phyloP scores from a whole-genome alignment of 2,113 vertebrate genomes.

The Amphiprion ocellaris region DNA sequence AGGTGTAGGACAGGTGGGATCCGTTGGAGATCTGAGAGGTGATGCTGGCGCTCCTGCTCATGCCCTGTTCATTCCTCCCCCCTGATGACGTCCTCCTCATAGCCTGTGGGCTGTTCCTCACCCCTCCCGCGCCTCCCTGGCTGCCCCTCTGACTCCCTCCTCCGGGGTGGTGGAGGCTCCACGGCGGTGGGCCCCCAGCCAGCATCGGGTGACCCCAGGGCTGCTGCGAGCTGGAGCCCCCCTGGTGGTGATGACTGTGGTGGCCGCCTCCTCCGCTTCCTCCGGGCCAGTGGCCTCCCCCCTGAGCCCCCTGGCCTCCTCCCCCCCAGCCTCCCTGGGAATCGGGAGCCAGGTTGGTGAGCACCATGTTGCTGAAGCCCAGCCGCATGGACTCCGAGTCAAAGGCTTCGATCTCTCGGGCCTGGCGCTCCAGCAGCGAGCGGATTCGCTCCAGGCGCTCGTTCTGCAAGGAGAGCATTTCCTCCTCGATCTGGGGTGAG shows the following conservation, averaged over 20 bases:
- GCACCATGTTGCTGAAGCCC: conserved; percentile 98
- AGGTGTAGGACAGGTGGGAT: conserved; percentile 98
- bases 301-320: conserved; percentile 89
- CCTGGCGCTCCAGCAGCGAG: conserved; percentile 91
- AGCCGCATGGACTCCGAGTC: conserved; percentile 98
- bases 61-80: conserved; percentile 95
- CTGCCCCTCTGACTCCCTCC: conserved; percentile 91
- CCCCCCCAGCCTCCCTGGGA: conserved; percentile 91
- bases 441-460: conserved; percentile 96
- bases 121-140: conserved; percentile 88
- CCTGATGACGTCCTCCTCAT: conserved; percentile 95
- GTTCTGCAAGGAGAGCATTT: conserved; percentile 95
- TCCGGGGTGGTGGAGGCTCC: conserved; percentile 91
- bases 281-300: conserved; percentile 89
- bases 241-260: conserved; percentile 86
- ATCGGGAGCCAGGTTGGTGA: conserved; percentile 79
- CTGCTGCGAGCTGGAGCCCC: conserved; percentile 90
- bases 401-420: conserved; percentile 91
- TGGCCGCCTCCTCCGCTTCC: conserved; percentile 80
- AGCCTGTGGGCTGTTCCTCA: conserved; percentile 97
- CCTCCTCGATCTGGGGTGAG: conserved; percentile 92
- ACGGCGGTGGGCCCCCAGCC: conserved; percentile 92
- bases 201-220: conserved; percentile 97
- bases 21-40: conserved; percentile 99
- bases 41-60: conserved; percentile 99